Conservation (phyloP, 1,140 invertebrate species). For the Pogonognathellus flavescens region DNA sequence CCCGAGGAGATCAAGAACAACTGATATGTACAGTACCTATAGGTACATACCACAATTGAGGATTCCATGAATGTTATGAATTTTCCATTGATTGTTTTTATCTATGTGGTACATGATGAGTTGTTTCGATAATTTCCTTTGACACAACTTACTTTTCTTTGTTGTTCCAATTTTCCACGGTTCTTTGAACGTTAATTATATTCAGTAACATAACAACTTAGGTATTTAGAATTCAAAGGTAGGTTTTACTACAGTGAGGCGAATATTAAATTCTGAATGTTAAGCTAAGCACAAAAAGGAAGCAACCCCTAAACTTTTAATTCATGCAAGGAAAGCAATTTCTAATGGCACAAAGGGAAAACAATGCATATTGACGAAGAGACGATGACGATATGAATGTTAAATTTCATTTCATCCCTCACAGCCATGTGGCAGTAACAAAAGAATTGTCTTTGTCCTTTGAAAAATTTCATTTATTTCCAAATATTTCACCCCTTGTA, state of each 20-base stretch:
- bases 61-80: not conserved
- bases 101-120: not conserved
- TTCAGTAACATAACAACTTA: not conserved
- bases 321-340: conserved; percentile 42
- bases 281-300: not conserved
- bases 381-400: conserved; percentile 29
- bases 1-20: too few species aligned
- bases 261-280: conserved; percentile 33
- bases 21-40: too few species aligned
- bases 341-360: conserved; percentile 26
- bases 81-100: not conserved
- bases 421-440: not conserved
- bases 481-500: conserved; percentile 25
- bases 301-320: conserved; percentile 18
- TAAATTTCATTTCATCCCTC: conserved; percentile 36
- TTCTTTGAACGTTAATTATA: conserved; percentile 17
- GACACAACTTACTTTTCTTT: conserved; percentile 16
- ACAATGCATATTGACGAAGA: conserved; percentile 14
- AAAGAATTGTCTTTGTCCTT: conserved; percentile 45
- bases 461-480: conserved; percentile 39
- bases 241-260: not conserved
- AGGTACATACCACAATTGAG: not conserved
- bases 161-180: conserved; percentile 18
- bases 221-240: not conserved
- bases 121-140: conserved; percentile 10